Evolutionary conservation across 2,888 invertebrate genomes (phyloP).

Genomic region (Allophyes oxyacanthae): DNA sequence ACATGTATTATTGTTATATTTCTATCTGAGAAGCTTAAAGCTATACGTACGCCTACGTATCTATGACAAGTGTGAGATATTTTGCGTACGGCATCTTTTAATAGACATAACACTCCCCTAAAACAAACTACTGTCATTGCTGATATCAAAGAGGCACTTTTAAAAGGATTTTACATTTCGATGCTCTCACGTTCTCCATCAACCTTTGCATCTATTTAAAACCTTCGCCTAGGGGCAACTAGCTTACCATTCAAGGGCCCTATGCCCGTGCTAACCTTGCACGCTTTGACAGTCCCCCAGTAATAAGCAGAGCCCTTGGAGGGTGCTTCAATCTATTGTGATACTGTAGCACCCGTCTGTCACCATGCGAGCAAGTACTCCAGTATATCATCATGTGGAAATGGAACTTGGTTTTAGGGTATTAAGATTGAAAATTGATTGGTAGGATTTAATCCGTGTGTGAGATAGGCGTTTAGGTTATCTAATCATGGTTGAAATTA

Average conservation of each 20-base stretch:
- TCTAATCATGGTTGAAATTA: slow-evolving; percentile 21
- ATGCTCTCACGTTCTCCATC: slow-evolving; percentile 35
- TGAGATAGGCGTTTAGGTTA: slow-evolving; percentile 20
- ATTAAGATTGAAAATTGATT: slow-evolving; percentile 7
- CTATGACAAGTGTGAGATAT: too few relatives aligned
- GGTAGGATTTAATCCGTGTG: neutral
- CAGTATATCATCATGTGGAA: slow-evolving; percentile 1
- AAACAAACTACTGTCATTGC: too few relatives aligned
- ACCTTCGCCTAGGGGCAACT: slow-evolving; percentile 23
- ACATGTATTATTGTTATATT: too few relatives aligned
- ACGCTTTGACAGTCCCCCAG: slow-evolving; percentile 50
- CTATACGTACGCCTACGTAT: too few relatives aligned
- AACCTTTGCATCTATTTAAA: slow-evolving; percentile 40
- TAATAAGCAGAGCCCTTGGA: slow-evolving; percentile 48
- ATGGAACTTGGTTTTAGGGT: neutral
- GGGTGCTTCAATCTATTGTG: slow-evolving; percentile 50
- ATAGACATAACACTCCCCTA: too few relatives aligned
- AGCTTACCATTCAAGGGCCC: slow-evolving; percentile 40
- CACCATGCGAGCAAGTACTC: slow-evolving; percentile 19
- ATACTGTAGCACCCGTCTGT: slow-evolving; percentile 43
- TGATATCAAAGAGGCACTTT: slow-evolving; percentile 6
- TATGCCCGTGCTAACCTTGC: slow-evolving; percentile 46
- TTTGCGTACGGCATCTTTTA: too few relatives aligned
- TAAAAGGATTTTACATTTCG: slow-evolving; percentile 26
- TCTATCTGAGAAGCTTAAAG: too few relatives aligned